Base-by-base conservation (phyloP, 2,888 invertebrate species). In the Oscheius sp. region DNA sequence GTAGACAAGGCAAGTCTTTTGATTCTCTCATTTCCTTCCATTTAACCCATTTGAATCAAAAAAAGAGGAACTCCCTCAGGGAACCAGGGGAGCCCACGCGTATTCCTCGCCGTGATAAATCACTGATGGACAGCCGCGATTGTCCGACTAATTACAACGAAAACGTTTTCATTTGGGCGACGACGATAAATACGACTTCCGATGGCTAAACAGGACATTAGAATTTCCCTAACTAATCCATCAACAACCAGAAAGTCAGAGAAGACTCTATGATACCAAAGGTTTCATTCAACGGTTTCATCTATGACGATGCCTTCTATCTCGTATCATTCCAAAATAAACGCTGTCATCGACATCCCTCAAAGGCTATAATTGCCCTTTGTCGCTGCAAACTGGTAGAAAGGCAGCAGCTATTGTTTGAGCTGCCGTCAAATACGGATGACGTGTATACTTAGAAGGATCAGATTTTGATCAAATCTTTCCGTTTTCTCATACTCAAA, bases 71-170 rank as follows among this genome's bases (percentile, higher is more conserved):
- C 47, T 20, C 47, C 3, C 22, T 20, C 20, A 24, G 47, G 45
- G 17, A 12, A 5, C 20, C 17, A 4, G 22, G 22, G 5, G 17
- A 12, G 22, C 47, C 20, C 47, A 24, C 47, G 47, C 24, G 24
- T 36, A 22, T 3, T 3, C 12, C 12, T 6, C 2, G 22, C 47
- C 24, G 47, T 47, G 47, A 47, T 47, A 47, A 47, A 47, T 47
- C 47, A 47, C 47, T 24, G 47, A 47, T 47, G 47, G 47, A 47
- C 47, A 47, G 47, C 47, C 47, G 47, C 47, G 47, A 47, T 47
- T 47, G 47, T 47, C 47, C 47, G 17, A 17, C 22, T 47, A 47
- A 47, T 47, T 47, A 47, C 47, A 20, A 47, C 47, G 22, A 47
- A 47, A 47, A 20, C 4, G 41, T 14, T 17, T 4, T 14, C 5